phyloP scores from a whole-genome alignment of 2,797 vertebrate species.

The Catamblyrhynchus diadema region DNA sequence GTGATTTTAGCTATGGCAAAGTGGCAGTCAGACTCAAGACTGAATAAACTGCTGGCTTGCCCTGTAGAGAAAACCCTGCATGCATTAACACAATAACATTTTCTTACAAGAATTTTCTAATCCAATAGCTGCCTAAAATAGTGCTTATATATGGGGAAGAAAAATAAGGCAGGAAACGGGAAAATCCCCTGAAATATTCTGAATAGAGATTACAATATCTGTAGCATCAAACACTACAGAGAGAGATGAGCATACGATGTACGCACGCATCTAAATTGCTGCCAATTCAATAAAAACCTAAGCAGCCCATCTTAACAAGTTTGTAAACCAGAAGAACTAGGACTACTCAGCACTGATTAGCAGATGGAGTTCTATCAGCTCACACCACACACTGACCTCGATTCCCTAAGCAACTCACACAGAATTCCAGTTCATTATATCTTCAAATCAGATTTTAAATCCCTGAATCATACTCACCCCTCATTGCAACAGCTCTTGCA shows the following conservation, averaged over 20 bases:
- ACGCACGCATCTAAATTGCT: background rate
- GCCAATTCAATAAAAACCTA: background rate
- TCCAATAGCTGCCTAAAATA: background rate
- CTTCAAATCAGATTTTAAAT: conserved; percentile 10
- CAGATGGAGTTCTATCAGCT: background rate
- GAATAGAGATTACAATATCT: background rate
- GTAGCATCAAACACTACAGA: background rate
- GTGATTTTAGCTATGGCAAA: background rate
- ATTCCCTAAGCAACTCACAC: background rate
- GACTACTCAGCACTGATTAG: background rate
- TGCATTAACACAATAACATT: background rate
- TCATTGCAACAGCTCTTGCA: background rate
- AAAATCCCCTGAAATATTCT: background rate
- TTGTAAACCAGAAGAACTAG: background rate
- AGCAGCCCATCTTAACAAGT: background rate
- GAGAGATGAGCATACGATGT: rapidly evolving
- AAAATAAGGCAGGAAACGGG: background rate
- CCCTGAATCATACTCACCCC: background rate
- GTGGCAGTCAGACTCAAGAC: background rate
- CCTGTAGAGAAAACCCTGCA: background rate
- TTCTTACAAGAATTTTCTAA: background rate
- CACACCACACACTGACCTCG: background rate
- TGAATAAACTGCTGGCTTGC: background rate
- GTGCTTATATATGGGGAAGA: background rate
- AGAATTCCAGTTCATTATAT: background rate